A percentile compares a stretch with the other conserved stretches of the same genome.
These are phyloP conservation scores for Drosophila santomea DNA, from an alignment of 1,140 invertebrate species.

Conservation along the genomic window DNA sequence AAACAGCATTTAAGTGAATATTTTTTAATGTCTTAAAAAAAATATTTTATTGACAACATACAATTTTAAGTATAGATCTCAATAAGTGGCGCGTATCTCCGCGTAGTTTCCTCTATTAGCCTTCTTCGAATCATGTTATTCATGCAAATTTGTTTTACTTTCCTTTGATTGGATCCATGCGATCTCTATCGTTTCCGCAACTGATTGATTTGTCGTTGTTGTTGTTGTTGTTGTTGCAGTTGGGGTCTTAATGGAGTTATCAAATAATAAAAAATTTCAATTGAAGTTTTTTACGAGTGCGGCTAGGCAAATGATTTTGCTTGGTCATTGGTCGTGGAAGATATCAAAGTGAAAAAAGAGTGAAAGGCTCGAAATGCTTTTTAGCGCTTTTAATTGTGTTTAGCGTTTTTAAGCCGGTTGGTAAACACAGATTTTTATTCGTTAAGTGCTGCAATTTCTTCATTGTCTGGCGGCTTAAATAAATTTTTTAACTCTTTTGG, in stretches of 20 bases:
- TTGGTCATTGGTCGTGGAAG: conserved; percentile 32
- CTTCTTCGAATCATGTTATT: conserved; percentile 13
- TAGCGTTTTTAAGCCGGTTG: conserved; percentile 39
- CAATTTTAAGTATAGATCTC: background rate
- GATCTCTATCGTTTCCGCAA: conserved; percentile 34
- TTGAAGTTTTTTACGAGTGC: conserved; percentile 13
- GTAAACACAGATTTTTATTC: conserved; percentile 56
- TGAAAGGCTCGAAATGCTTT: conserved; percentile 37
- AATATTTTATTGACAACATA: background rate
- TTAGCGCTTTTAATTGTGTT: conserved; percentile 46
- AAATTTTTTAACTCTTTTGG: conserved; percentile 33
- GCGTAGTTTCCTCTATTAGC: conserved; percentile 8
- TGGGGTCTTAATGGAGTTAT: conserved; percentile 11
- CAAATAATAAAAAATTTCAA: conserved; percentile 23
- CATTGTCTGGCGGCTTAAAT: conserved; percentile 53
- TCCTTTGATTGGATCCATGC: conserved; percentile 37
- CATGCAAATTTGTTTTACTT: conserved; percentile 38
- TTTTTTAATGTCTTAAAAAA: too few relatives aligned
- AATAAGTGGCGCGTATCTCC: conserved; percentile 1
- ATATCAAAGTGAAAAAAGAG: conserved; percentile 36
- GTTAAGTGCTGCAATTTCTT: conserved; percentile 69
- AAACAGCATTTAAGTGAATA: too few relatives aligned
- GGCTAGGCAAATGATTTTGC: conserved; percentile 32
- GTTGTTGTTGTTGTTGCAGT: conserved; percentile 18
- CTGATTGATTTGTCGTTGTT: conserved; percentile 42